A percentile compares a stretch with the other conserved stretches of the same genome.
Conservation (phyloP, 2,888 invertebrate genomes). For the Meiosimyza decipiens region DNA sequence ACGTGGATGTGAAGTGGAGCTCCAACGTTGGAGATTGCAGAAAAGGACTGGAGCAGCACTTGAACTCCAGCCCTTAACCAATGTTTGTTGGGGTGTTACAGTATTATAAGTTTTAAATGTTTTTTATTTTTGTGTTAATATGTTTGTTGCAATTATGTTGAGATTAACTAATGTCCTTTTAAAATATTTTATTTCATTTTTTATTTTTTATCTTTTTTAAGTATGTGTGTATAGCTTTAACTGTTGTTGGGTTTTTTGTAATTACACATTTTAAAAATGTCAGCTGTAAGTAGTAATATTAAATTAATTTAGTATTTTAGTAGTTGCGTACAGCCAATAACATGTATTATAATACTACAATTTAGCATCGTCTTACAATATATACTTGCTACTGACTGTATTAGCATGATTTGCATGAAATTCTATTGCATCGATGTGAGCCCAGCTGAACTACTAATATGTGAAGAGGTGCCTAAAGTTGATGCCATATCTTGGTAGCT, state of each 20-base stretch:
- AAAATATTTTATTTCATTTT: conserved; percentile 23
- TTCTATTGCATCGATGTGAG: conserved; percentile 67
- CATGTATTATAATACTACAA: conserved; percentile 18
- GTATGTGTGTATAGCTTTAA: conserved; percentile 23
- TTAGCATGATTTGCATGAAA: conserved; percentile 24
- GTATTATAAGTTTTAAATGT: conserved; percentile 37
- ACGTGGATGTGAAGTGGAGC: too few relatives aligned
- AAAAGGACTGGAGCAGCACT: too few relatives aligned
- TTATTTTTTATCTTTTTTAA: conserved; percentile 21
- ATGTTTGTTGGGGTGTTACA: conserved; percentile 21
- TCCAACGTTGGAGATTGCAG: too few relatives aligned
- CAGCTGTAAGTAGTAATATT: conserved; percentile 25
- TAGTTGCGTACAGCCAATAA: conserved; percentile 27
- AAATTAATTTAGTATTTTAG: conserved; percentile 29
- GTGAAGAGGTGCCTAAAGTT: conserved; percentile 73
- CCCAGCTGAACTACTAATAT: conserved; percentile 71
- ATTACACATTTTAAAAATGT: conserved; percentile 37
- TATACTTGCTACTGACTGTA: conserved; percentile 22
- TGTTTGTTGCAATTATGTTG: conserved; percentile 24
- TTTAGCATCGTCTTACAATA: conserved; percentile 10
- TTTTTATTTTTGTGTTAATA: conserved; percentile 18
- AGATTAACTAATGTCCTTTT: conserved; percentile 32
- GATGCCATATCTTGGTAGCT: conserved; percentile 81
- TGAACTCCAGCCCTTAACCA: too few relatives aligned
- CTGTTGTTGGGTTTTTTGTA: conserved; percentile 42